Conservation (phyloP, 2,797 vertebrate genomes). For the Sebastiscus tertius region DNA sequence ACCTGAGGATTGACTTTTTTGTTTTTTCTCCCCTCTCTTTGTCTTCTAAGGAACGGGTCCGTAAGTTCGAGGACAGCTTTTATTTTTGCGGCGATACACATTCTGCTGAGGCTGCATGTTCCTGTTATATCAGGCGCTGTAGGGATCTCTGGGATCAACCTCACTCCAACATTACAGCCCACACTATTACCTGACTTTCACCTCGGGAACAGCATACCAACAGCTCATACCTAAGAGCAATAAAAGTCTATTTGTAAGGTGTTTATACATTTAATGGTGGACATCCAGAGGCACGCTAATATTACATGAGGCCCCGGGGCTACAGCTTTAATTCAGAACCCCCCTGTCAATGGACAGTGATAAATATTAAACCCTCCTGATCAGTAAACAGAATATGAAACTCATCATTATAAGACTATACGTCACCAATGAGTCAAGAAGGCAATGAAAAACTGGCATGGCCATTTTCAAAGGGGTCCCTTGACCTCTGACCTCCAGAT, state of each 20-base stretch:
- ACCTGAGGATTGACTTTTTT: conserved; percentile 75
- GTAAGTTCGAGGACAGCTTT: conserved; percentile 65
- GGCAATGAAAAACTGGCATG: too few relatives aligned
- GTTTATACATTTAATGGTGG: too few relatives aligned
- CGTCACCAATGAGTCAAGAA: too few relatives aligned
- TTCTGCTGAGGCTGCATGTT: neutral
- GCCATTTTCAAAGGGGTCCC: too few relatives aligned
- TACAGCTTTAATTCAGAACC: too few relatives aligned
- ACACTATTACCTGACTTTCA: neutral
- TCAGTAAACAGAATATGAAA: too few relatives aligned
- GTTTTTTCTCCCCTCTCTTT: neutral
- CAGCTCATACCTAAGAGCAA: neutral
- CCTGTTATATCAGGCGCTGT: neutral
- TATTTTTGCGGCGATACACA: conserved; percentile 50
- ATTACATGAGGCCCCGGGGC: too few relatives aligned
- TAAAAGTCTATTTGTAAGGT: neutral
- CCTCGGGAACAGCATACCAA: neutral
- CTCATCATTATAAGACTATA: too few relatives aligned
- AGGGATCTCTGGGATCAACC: neutral
- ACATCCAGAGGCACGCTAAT: too few relatives aligned
- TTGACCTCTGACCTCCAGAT: too few relatives aligned
- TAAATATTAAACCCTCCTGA: too few relatives aligned
- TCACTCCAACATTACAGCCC: neutral
- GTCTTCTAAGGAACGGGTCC: conserved; percentile 49
- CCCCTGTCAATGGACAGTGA: too few relatives aligned